phyloP scores from a whole-genome alignment of 2,113 vertebrate species.

The Lophotis ruficrista region DNA sequence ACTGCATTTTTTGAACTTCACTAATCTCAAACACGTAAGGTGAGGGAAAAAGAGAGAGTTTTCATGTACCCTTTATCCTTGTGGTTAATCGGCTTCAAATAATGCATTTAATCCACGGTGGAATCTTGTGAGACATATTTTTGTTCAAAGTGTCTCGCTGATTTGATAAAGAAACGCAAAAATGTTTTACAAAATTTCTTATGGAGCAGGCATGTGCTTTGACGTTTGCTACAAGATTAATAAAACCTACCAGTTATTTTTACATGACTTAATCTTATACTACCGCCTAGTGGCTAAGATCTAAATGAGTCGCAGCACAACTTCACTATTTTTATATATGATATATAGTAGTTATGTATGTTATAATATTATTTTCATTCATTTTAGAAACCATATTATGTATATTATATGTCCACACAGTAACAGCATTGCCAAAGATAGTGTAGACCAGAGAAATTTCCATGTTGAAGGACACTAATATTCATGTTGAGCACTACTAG shows the following conservation, averaged over 20 bases:
- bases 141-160: not conserved
- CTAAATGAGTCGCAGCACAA: not conserved
- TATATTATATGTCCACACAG: not conserved
- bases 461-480: not conserved
- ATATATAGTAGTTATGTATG: not conserved
- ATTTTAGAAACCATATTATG: not conserved
- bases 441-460: not conserved
- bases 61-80: not conserved
- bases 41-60: fast-evolving
- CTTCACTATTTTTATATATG: not conserved
- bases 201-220: not conserved
- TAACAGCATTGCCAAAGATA: not conserved
- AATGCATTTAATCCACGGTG: not conserved
- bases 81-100: not conserved
- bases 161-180: not conserved
- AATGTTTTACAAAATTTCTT: not conserved
- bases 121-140: not conserved
- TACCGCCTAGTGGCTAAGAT: constrained; percentile 28
- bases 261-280: not conserved
- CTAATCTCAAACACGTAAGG: not conserved
- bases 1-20: not conserved
- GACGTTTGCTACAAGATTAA: not conserved
- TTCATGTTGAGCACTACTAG: not conserved
- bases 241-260: not conserved
- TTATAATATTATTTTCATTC: not conserved